Conservation (phyloP, 1,140 invertebrate genomes). For the Schlechtendalia chinensis region DNA sequence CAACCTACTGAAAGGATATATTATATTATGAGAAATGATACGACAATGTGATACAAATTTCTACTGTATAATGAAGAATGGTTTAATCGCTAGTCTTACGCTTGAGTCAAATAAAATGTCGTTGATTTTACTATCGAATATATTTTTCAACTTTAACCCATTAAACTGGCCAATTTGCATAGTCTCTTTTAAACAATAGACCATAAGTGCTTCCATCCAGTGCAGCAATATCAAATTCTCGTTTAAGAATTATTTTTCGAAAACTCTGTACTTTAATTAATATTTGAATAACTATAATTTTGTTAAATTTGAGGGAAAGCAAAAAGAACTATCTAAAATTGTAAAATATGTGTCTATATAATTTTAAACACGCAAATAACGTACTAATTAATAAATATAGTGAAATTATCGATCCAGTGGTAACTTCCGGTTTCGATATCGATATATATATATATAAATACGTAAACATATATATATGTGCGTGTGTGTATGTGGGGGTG, state of each 20-base stretch:
- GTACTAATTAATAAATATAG: no score
- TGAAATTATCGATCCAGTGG: no score
- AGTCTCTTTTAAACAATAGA: background rate
- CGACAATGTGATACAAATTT: background rate
- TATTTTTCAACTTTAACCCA: conserved; percentile 35
- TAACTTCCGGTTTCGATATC: no score
- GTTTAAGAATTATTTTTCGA: background rate
- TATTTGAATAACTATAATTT: background rate
- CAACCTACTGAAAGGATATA: background rate
- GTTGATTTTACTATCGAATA: background rate
- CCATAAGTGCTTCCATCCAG: background rate
- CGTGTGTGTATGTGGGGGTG: no score
- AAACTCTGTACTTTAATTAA: background rate
- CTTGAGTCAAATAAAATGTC: background rate
- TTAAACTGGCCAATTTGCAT: conserved; percentile 20
- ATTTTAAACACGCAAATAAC: no score
- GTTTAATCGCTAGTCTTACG: background rate
- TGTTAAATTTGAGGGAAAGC: background rate
- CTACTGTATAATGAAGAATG: background rate
- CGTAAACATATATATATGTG: no score
- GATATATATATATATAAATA: no score
- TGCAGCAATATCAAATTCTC: background rate
- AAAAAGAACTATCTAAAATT: no score
- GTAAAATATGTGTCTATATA: no score
- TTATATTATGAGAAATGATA: conserved; percentile 1